phyloP scores from a whole-genome alignment of 2,797 vertebrate species.

The Morus bassanus region DNA sequence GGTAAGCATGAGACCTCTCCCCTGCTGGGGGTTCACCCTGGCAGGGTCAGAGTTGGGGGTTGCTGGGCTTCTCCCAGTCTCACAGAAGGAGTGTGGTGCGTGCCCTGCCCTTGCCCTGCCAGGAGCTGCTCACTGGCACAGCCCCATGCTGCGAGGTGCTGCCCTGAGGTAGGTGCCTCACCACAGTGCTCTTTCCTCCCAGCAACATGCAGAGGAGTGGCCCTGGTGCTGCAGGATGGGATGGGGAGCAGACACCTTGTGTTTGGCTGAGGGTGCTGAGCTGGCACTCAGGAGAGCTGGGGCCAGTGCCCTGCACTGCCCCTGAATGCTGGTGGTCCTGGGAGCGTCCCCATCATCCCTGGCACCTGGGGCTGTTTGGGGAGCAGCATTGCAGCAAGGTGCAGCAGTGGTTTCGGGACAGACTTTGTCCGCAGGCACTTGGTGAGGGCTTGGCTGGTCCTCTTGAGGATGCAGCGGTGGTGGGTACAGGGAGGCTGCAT shows the following conservation, averaged over 20 bases:
- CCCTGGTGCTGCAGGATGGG: accelerated
- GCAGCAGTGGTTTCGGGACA: background rate
- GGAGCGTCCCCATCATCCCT: accelerated
- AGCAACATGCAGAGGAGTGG: accelerated
- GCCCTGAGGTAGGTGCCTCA: background rate
- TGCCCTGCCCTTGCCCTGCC: background rate
- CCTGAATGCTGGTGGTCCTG: background rate
- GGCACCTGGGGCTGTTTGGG: background rate
- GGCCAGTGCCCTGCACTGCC: background rate
- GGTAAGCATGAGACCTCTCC: background rate
- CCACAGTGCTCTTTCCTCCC: accelerated
- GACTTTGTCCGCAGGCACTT: background rate
- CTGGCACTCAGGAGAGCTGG: background rate
- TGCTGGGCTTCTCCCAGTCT: background rate
- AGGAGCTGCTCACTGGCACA: background rate
- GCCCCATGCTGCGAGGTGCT: accelerated
- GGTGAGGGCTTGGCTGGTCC: background rate
- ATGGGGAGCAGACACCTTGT: background rate
- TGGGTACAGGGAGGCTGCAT: background rate
- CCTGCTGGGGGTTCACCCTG: background rate
- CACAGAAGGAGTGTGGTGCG: background rate
- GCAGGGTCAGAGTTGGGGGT: background rate
- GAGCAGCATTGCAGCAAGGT: background rate
- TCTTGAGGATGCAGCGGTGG: background rate
- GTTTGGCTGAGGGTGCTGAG: background rate